Conservation (phyloP, 2,797 vertebrate genomes). For the Martes flavigula region DNA sequence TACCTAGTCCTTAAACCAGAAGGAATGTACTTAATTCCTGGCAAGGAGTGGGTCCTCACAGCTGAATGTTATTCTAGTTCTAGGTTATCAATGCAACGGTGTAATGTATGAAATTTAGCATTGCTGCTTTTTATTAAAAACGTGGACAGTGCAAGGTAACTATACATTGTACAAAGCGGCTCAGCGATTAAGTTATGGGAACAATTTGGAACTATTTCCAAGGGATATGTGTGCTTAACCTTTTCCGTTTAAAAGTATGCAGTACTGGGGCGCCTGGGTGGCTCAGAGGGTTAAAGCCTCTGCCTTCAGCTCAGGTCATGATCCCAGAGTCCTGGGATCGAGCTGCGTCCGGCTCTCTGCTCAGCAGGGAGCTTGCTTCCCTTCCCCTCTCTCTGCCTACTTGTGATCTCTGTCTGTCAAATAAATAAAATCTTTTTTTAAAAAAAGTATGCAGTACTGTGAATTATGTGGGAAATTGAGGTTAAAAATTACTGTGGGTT, state of each 20-base stretch:
- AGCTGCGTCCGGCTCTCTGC: too few species aligned
- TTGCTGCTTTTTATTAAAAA: conserved; percentile 7
- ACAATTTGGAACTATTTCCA: conserved; percentile 39
- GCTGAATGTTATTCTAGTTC: not conserved
- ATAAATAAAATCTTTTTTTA: too few species aligned
- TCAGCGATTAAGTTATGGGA: not conserved
- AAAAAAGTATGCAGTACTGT: not conserved
- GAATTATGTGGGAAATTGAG: not conserved
- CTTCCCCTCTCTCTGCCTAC: too few species aligned
- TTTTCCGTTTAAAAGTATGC: conserved; percentile 2
- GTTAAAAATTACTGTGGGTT: not conserved
- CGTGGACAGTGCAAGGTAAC: not conserved
- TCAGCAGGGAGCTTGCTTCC: too few species aligned
- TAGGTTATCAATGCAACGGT: not conserved
- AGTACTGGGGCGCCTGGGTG: not conserved
- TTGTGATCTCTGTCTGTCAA: too few species aligned
- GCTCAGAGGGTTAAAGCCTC: too few species aligned
- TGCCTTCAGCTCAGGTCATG: too few species aligned
- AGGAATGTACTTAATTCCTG: not conserved
- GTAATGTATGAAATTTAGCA: not conserved
- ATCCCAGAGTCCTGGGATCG: too few species aligned
- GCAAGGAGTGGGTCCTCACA: not conserved
- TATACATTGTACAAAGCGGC: not conserved
- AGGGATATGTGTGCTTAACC: not conserved
- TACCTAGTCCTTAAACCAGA: not conserved